Base-by-base conservation (phyloP, 2,888 invertebrate genomes). In the Oscheius sp. region DNA sequence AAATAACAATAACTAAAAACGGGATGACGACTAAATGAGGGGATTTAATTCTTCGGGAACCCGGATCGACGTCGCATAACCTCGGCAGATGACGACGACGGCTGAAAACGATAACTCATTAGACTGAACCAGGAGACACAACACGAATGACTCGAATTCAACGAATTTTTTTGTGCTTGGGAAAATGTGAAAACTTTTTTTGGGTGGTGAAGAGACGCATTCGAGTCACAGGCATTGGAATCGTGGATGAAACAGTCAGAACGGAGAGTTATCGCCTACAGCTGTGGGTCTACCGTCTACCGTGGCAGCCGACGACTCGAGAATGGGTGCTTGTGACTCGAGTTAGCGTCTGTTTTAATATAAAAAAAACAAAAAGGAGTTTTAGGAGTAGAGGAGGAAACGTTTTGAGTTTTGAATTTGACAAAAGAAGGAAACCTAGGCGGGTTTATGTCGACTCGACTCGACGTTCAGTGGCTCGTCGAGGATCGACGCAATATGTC, bases 51-150 rank as follows among this genome's bases (percentile, higher is more conserved):
- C 52, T 46, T 66, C 46, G 66, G 52, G 21, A 29, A 66, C 66
- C 66, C 66, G 55, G 55, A 56, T 55, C 69, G 55, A 43, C 69
- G 55, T 55, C 69, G 55, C 43, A 69, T 69, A 2, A 69, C 69
- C 18, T 69, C 69, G 5, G 45, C n/a, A 25, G 25, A 27, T 16
- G 69, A 12, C n/a, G 43, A 16, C 55, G 35, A 35, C 35, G 3
- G 35, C 35, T 35, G 35, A 35, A 35, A 35, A 35, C 35, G 35
- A 35, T 35, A 35, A 35, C 35, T 35, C 35, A 35, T 35, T 35
- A 35, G 35, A 35, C 35, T 35, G 35, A 45, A 9, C 45, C 63
- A 35, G 5, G n/a, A 46, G 45, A 1, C 21, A 46, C 46, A 64
- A 66, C 21, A 66, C 27, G 6, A 66, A 66, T 52, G 66, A 66